Evolutionary conservation across 2,113 vertebrate species (phyloP).

Genomic region (Neolamprologus longior): DNA sequence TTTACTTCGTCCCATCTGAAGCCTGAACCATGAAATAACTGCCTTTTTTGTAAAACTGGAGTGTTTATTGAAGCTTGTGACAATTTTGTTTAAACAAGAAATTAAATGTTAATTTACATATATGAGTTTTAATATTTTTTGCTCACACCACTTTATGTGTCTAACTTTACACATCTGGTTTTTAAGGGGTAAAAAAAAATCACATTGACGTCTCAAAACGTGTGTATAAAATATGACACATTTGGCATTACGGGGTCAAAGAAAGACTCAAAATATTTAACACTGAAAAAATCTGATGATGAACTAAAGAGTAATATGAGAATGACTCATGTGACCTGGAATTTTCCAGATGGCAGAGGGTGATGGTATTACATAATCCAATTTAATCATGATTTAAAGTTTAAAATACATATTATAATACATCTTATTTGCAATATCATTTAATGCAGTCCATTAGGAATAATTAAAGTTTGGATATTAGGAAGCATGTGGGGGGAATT

Average conservation of each 20-base stretch:
- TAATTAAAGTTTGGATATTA: background rate
- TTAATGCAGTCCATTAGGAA: background rate
- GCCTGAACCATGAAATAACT: background rate
- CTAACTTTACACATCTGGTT: background rate
- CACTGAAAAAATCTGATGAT: background rate
- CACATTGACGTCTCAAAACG: background rate
- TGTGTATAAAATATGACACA: background rate
- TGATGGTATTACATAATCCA: background rate
- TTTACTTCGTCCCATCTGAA: background rate
- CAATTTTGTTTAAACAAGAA: background rate
- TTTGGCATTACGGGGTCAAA: background rate
- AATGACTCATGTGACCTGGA: background rate
- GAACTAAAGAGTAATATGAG: background rate
- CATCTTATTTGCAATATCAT: background rate
- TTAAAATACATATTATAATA: background rate
- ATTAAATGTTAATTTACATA: background rate
- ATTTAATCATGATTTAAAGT: background rate
- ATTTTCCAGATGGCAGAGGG: background rate
- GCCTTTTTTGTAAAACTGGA: background rate
- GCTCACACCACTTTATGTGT: background rate
- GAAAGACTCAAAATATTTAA: background rate
- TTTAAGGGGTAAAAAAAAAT: background rate
- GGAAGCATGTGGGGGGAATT: background rate
- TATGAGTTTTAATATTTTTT: background rate
- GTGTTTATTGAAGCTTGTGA: background rate